These are phyloP conservation scores for Hylaea fasciaria DNA, from an alignment of 2,888 invertebrate species.

Conservation along the genomic window DNA sequence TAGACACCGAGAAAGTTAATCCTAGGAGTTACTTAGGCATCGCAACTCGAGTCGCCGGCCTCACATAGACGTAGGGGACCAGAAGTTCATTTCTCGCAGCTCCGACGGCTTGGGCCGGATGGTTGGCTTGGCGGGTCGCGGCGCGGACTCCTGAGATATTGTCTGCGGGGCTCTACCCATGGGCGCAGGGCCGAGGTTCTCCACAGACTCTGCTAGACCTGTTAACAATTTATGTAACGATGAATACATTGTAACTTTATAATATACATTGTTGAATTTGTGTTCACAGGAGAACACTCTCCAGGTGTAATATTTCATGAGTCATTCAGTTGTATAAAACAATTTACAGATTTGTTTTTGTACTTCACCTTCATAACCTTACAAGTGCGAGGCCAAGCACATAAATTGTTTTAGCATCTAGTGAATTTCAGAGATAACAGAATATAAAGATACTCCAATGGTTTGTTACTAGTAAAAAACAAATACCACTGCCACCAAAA, in stretches of 20 bases:
- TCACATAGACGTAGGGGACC: constrained; percentile 94
- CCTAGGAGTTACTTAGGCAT: constrained; percentile 27
- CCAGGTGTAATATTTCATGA: too few relatives aligned
- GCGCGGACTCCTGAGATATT: constrained; percentile 45
- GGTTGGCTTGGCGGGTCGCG: constrained; percentile 55
- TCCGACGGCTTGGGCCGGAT: constrained; percentile 83
- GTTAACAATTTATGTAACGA: constrained; percentile 33
- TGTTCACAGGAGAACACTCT: too few relatives aligned
- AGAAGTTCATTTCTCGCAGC: constrained; percentile 92
- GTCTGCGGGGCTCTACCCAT: constrained; percentile 52
- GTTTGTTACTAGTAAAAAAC: too few relatives aligned
- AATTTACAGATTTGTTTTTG: too few relatives aligned
- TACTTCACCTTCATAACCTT: too few relatives aligned
- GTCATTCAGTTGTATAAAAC: too few relatives aligned
- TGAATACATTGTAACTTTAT: neutral
- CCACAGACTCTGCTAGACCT: constrained; percentile 77
- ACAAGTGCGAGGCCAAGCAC: too few relatives aligned
- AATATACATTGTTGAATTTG: too few relatives aligned
- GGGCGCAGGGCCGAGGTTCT: constrained; percentile 75
- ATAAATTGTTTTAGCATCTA: too few relatives aligned
- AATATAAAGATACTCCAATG: too few relatives aligned
- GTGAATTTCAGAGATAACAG: too few relatives aligned
- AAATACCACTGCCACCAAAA: too few relatives aligned
- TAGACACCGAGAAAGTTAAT: constrained; percentile 17
- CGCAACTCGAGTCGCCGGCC: constrained; percentile 30